Evolutionary conservation across 1,140 invertebrate species (phyloP).

Genomic region (Ridgeia piscesae): DNA sequence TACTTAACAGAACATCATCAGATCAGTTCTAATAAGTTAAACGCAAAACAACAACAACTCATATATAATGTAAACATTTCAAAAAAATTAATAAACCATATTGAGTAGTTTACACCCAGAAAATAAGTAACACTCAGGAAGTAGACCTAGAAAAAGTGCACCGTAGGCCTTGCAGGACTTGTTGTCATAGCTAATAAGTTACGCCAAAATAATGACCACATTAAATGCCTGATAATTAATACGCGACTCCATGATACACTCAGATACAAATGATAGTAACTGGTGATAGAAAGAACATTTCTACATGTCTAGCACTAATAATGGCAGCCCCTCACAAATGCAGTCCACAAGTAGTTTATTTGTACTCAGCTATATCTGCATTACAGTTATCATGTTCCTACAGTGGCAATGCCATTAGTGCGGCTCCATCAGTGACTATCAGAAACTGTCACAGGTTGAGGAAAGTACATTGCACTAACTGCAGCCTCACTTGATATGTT

Average conservation of each 20-base stretch:
- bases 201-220: not conserved
- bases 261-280: too few relatives aligned
- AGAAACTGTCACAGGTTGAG: not conserved
- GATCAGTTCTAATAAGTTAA: too few relatives aligned
- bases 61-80: too few relatives aligned
- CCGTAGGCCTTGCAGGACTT: not conserved
- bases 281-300: not conserved
- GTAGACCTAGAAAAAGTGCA: not conserved
- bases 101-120: not conserved
- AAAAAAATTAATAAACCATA: too few relatives aligned
- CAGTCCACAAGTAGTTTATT: not conserved
- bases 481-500: not conserved
- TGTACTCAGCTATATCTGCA: not conserved
- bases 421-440: not conserved
- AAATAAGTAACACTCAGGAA: not conserved
- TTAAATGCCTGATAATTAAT: not conserved
- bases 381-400: not conserved
- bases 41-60: too few relatives aligned
- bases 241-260: not conserved
- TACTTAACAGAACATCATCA: too few relatives aligned
- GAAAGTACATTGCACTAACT: too few relatives aligned
- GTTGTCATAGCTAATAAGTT: not conserved
- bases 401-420: not conserved
- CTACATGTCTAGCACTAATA: not conserved
- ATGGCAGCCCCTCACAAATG: not conserved